Evolutionary conservation across 2,113 vertebrate species (phyloP), one percentile per base, ranked within the genome.

Genomic region (Chlorodrepanis virens): DNA sequence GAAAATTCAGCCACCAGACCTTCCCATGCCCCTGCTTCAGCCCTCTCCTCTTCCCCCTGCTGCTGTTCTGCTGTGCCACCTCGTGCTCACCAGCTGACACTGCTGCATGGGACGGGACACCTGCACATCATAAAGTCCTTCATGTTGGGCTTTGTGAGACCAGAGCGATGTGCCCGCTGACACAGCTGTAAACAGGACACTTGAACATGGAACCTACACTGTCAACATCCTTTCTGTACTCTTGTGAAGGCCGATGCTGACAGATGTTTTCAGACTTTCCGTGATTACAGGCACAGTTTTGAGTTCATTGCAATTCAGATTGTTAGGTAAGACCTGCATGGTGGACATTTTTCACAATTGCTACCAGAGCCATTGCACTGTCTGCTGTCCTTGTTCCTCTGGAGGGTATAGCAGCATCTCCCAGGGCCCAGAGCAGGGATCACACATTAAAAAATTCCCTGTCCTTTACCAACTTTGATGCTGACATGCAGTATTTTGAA

Each of bases 21-120:
- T 4, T 3, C 4, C 47, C 25, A 7, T 1, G 2, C 2, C 39
- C 28, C 13, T 45, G 25, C 54, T 40, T 56, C 57, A 63, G 9
- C 14, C 27, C 56, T 3, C 10, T 9, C 53, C 11, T 5, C 12
- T 15, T 8, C 35, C 19, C 7, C 16, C 2, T 40, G 0, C 12
- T 23, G 16, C 61, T 27, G 72, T 64, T 76, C 81, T 69, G 78
- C 70, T 59, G 61, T 82, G 91, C 91, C 91, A 84, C 76, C 94
- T 42, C 22, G 74, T 72, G 91, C 61, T 87, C 40, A 0, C 29
- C n/a, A 11, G 52, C 81, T 24, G 50, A 4, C 83, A 53, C 28
- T 35, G 56, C 87, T 39, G 45, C 74, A 2, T 0, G 11, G 9
- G 53, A 5, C 0, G 0, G 29, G 33, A 4, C 35, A 19, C 50